Conservation (phyloP, 2,113 vertebrate species). For the Falcunculus frontatus region DNA sequence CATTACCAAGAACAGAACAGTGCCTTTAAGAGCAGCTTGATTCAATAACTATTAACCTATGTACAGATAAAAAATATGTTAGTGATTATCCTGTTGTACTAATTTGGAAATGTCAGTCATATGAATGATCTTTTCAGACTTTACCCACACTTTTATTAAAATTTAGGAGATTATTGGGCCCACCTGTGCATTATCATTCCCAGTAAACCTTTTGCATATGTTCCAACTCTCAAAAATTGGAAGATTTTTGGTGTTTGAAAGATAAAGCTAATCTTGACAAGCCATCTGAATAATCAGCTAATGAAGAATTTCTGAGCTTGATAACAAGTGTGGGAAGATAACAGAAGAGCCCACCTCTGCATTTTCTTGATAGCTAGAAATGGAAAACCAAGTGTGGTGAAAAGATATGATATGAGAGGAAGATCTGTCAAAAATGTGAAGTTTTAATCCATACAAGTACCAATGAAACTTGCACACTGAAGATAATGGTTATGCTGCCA, state of each 20-base stretch:
- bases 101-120: background rate
- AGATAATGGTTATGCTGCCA: constrained; percentile 20
- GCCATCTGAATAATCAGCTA: constrained; percentile 31
- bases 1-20: background rate
- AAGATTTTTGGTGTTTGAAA: background rate
- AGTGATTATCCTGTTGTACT: background rate
- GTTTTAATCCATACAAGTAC: background rate
- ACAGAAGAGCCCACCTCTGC: constrained; percentile 15
- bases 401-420: constrained; percentile 9
- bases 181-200: background rate
- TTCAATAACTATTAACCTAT: background rate
- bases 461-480: constrained; percentile 1
- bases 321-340: constrained; percentile 34
- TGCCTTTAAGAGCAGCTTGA: background rate
- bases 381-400: background rate
- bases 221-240: background rate
- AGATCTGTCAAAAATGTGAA: constrained; percentile 31
- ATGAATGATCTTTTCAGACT: background rate
- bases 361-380: constrained; percentile 19
- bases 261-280: constrained; percentile 30
- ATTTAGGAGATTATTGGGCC: background rate
- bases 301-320: constrained; percentile 27
- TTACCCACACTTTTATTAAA: background rate
- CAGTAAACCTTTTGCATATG: background rate
- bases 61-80: background rate